These are phyloP conservation scores for Balaeniceps rex DNA, from an alignment of 2,113 vertebrate genomes.

Conservation along the genomic window DNA sequence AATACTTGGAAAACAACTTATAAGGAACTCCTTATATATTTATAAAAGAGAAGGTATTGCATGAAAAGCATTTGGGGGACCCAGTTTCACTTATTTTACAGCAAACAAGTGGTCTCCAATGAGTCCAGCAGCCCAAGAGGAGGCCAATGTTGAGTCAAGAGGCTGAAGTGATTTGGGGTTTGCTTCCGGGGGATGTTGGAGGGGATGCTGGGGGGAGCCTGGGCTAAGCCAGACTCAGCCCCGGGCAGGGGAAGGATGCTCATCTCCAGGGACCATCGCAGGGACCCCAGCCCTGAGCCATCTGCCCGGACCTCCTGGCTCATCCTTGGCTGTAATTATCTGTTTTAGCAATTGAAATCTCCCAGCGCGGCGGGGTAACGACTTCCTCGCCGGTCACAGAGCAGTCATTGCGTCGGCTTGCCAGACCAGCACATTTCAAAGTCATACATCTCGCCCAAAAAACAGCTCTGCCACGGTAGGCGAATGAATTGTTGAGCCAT, in stretches of 20 bases:
- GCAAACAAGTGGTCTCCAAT: not conserved
- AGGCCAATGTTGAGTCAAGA: not conserved
- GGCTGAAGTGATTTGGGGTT: not conserved
- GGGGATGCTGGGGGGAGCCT: not conserved
- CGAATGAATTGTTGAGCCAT: not conserved
- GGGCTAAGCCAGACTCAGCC: not conserved
- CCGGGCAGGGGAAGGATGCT: not conserved
- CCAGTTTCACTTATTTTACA: not conserved
- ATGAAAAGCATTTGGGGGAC: not conserved
- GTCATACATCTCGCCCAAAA: not conserved
- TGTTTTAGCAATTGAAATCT: not conserved
- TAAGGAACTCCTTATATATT: not conserved
- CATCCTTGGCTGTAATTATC: not conserved
- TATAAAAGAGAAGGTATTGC: not conserved
- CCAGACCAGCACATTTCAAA: not conserved
- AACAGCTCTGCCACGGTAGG: not conserved
- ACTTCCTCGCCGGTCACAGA: not conserved
- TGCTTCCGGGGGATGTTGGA: not conserved
- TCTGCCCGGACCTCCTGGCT: not conserved
- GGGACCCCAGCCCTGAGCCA: not conserved
- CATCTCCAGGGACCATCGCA: fast-evolving
- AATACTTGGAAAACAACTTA: not conserved
- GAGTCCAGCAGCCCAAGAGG: not conserved
- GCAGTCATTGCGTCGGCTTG: not conserved
- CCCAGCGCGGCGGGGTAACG: fast-evolving